Conservation (phyloP, 2,113 vertebrate genomes). For the Butorides virescens region DNA sequence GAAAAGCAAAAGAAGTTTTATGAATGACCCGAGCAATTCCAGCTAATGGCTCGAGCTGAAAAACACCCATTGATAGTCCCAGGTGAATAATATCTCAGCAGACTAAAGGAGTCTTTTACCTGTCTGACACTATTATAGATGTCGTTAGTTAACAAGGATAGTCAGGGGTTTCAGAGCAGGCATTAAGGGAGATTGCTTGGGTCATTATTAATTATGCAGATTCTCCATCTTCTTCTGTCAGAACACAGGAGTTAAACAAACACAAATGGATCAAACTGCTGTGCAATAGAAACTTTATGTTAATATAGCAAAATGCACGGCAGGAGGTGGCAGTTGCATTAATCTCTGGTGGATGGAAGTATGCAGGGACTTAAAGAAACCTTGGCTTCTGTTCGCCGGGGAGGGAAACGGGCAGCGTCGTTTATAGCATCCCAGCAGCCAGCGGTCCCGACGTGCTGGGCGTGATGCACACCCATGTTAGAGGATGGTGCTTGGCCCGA, state of each 20-base stretch:
- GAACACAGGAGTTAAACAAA: conserved; percentile 72
- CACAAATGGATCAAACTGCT: conserved; percentile 77
- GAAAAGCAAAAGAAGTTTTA: conserved; percentile 58
- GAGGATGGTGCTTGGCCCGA: background rate
- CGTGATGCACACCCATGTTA: background rate
- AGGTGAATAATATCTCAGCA: conserved; percentile 74
- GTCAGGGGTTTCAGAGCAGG: conserved; percentile 67
- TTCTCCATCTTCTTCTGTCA: conserved; percentile 71
- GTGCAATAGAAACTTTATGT: conserved; percentile 49
- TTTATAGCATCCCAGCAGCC: background rate
- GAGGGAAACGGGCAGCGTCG: background rate
- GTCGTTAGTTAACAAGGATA: conserved; percentile 63
- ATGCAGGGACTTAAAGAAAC: background rate
- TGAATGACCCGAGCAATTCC: conserved; percentile 66
- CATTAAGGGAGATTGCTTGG: conserved; percentile 73
- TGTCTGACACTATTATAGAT: conserved; percentile 73
- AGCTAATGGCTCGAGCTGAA: conserved; percentile 70
- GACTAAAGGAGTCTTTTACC: conserved; percentile 72
- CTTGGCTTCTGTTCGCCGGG: background rate
- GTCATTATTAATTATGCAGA: conserved; percentile 82
- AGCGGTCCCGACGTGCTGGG: background rate
- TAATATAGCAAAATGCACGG: background rate
- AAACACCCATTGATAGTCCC: conserved; percentile 60
- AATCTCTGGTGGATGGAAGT: conserved; percentile 3
- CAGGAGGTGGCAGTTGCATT: conserved; percentile 38